A percentile compares a stretch with the other conserved stretches of the same genome.
Evolutionary conservation across 53 echinoderm and acorn worm genomes (phyloP).

Genomic region (Zoroaster sp.): DNA sequence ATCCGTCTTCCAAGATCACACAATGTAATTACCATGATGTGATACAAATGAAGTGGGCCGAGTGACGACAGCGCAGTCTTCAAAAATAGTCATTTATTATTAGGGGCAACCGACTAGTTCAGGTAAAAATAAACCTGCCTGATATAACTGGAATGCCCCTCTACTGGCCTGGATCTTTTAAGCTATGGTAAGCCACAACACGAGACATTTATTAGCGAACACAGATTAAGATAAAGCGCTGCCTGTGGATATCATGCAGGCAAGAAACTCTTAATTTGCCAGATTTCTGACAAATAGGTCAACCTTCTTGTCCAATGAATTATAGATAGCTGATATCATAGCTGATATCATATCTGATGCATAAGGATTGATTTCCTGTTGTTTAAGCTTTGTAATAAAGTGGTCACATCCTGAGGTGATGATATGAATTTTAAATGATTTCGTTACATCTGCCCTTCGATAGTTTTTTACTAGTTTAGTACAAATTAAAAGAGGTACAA

Average conservation of each 20-base stretch:
- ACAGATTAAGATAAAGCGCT: neutral
- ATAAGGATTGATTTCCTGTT: slow-evolving; percentile 22
- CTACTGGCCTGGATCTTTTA: neutral
- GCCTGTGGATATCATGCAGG: neutral
- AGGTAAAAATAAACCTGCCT: neutral
- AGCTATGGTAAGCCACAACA: neutral
- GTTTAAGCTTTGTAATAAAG: slow-evolving; percentile 3
- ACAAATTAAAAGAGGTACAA: neutral
- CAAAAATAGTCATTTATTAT: neutral
- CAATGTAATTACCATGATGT: neutral
- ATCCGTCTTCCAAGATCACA: neutral
- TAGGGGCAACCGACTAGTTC: neutral
- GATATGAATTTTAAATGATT: slow-evolving; percentile 7
- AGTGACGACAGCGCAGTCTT: neutral
- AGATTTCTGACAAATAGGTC: neutral
- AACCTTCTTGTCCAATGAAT: neutral
- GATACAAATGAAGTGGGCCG: neutral
- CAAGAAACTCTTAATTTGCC: neutral
- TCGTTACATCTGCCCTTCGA: neutral
- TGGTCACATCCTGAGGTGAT: slow-evolving; percentile 11
- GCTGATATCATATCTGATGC: neutral
- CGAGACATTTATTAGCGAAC: neutral
- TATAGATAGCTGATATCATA: neutral
- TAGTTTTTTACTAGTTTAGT: too few relatives aligned
- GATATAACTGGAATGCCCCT: neutral